These are phyloP conservation scores for Hylaeus volcanicus DNA, from an alignment of 1,140 invertebrate species.

Conservation along the genomic window DNA sequence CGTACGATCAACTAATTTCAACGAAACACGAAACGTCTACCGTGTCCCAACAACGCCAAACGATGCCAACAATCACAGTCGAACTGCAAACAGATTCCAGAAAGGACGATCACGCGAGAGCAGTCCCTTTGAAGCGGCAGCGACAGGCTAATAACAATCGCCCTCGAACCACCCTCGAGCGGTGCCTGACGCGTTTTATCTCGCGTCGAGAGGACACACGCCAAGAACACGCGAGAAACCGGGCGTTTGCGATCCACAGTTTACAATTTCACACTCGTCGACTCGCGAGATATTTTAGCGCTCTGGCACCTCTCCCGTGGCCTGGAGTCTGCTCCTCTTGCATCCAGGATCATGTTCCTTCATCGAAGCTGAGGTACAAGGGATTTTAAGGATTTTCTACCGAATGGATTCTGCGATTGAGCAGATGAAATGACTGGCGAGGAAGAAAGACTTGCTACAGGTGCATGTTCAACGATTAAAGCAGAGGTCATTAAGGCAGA, in stretches of 20 bases:
- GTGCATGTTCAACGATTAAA: too few relatives aligned
- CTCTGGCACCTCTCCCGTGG: slow-evolving; percentile 1
- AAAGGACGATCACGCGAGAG: slow-evolving; percentile 11
- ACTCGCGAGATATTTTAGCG: slow-evolving; percentile 31
- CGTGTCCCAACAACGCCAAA: not conserved
- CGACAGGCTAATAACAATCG: slow-evolving; percentile 53
- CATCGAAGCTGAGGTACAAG: too few relatives aligned
- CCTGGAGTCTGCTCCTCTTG: not conserved
- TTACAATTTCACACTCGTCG: slow-evolving; percentile 47
- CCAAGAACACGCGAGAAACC: slow-evolving; percentile 48
- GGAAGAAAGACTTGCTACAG: too few relatives aligned
- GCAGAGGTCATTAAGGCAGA: too few relatives aligned
- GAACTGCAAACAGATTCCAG: slow-evolving; percentile 18
- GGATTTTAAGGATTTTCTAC: too few relatives aligned
- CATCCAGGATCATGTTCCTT: too few relatives aligned
- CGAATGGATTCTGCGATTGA: too few relatives aligned
- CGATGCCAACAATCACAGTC: slow-evolving; percentile 14
- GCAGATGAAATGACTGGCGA: too few relatives aligned
- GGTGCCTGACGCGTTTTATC: slow-evolving; percentile 49
- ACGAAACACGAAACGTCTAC: slow-evolving; percentile 6
- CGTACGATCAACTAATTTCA: not conserved
- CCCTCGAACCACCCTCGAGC: slow-evolving; percentile 25
- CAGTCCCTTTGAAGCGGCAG: slow-evolving; percentile 21
- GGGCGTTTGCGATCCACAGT: slow-evolving; percentile 44
- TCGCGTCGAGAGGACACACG: slow-evolving; percentile 39